A percentile compares a stretch with the other conserved stretches of the same genome.
phyloP scores from a whole-genome alignment of 2,797 vertebrate species.

The Lateolabrax maculatus region DNA sequence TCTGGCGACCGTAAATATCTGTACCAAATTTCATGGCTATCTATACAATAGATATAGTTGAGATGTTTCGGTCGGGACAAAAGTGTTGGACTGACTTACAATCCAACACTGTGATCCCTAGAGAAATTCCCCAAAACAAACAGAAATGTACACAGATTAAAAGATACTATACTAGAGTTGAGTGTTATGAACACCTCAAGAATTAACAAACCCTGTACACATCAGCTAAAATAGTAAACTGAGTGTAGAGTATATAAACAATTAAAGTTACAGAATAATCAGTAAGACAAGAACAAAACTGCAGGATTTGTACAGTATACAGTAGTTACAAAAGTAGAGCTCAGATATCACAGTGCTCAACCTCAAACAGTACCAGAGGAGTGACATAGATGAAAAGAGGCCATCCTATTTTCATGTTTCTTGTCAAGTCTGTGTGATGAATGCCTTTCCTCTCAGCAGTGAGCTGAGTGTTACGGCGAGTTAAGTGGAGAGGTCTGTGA shows the following conservation, averaged over 20 bases:
- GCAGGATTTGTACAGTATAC: no score
- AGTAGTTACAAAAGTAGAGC: not conserved
- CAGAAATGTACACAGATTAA: not conserved
- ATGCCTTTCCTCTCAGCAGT: conserved; percentile 62
- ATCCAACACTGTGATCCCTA: not conserved
- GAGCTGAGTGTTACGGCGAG: conserved; percentile 65
- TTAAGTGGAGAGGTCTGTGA: conserved; percentile 76
- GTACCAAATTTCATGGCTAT: not conserved
- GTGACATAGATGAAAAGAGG: conserved; percentile 35
- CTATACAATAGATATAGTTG: not conserved
- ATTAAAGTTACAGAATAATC: not conserved
- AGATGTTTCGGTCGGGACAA: not conserved
- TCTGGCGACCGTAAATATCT: not conserved
- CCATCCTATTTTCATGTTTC: conserved; percentile 58
- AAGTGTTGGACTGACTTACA: not conserved
- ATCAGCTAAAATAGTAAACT: not conserved
- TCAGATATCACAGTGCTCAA: conserved; percentile 9
- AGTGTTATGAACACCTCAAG: not conserved
- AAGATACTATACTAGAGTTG: not conserved
- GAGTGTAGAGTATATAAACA: not conserved
- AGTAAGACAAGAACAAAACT: not conserved
- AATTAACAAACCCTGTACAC: not conserved
- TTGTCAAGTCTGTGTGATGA: conserved; percentile 64
- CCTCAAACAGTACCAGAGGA: conserved; percentile 2
- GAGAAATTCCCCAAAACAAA: not conserved